phyloP scores from a whole-genome alignment of 2,113 vertebrate species.

The Chionis minor region DNA sequence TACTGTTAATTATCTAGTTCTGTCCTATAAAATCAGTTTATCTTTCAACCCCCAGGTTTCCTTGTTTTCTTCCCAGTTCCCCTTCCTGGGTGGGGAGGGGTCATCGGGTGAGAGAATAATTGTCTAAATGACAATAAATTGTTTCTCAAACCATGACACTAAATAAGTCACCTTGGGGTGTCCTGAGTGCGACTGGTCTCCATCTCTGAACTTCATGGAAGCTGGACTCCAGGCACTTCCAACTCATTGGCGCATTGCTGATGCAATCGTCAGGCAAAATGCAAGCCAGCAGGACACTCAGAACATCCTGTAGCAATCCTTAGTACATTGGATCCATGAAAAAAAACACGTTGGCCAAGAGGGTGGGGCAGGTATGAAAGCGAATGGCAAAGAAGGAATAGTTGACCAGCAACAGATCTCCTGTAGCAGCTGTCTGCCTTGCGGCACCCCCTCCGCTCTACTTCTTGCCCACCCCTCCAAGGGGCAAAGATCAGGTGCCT shows the following conservation, averaged over 20 bases:
- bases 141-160: background rate
- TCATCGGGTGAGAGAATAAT: no score
- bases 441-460: background rate
- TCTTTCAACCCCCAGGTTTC: no score
- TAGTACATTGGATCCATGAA: background rate
- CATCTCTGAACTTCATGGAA: background rate
- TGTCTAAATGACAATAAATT: no score
- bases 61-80: no score
- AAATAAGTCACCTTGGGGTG: background rate
- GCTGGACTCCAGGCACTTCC: background rate
- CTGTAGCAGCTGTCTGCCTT: rapidly evolving
- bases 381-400: background rate
- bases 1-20: no score
- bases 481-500: background rate
- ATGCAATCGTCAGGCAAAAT: background rate
- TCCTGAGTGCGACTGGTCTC: background rate
- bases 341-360: background rate
- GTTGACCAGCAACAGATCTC: background rate
- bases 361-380: background rate
- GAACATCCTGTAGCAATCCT: background rate
- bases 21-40: no score
- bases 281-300: background rate
- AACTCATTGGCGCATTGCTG: background rate
- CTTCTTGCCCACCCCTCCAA: background rate
- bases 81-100: no score